phyloP scores from a whole-genome alignment of 2,888 invertebrate genomes.

The Gasteruption jaculator region DNA sequence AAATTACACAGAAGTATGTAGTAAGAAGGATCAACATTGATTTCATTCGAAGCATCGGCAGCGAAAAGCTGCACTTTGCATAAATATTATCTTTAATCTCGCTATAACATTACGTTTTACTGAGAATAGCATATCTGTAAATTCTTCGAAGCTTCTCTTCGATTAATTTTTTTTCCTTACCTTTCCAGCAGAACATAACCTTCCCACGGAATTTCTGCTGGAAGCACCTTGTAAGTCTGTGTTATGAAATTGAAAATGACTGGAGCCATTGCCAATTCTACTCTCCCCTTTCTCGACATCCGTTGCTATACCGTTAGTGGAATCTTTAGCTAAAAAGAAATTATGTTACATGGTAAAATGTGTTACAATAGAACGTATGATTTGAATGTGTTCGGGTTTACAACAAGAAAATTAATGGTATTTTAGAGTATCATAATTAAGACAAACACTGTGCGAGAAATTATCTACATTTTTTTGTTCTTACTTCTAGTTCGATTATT shows the following conservation, averaged over 20 bases:
- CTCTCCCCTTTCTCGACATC: slow-evolving; percentile 53
- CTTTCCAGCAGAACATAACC: slow-evolving; percentile 55
- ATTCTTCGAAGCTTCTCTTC: no score
- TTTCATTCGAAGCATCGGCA: no score
- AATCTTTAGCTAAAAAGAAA: slow-evolving; percentile 50
- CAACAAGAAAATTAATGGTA: neutral
- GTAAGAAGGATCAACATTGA: no score
- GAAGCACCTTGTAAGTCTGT: slow-evolving; percentile 54
- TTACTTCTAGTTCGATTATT: slow-evolving; percentile 41
- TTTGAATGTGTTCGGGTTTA: neutral
- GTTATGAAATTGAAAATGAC: slow-evolving; percentile 45
- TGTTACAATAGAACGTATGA: slow-evolving; percentile 3
- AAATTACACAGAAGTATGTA: no score
- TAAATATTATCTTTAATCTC: no score
- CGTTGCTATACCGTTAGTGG: slow-evolving; percentile 40
- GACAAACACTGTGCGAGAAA: slow-evolving; percentile 1
- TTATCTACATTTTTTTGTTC: neutral
- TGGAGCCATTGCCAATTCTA: slow-evolving; percentile 43
- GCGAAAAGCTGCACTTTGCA: no score
- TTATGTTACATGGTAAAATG: neutral
- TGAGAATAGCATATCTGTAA: no score
- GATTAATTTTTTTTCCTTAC: slow-evolving; percentile 42
- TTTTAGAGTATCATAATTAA: neutral
- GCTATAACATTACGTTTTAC: no score
- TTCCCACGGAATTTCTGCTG: slow-evolving; percentile 55